Evolutionary conservation across 2,888 invertebrate species (phyloP), one percentile per base, ranked within the genome.

Genomic region (Agonum fuliginosum): DNA sequence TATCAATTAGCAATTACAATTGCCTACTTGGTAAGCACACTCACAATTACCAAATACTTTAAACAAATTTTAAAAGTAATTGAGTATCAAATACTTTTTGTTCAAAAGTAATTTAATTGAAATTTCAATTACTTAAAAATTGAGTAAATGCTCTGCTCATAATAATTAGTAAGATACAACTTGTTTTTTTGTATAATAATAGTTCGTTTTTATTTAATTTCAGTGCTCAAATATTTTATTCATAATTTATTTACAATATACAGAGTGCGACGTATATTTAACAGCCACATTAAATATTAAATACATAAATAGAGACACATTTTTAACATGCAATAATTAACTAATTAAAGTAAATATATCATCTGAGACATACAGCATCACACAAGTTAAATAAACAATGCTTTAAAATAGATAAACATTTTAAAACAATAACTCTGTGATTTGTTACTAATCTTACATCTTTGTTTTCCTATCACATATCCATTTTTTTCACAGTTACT

Each of bases 391-490:
- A 27, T 27, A 54, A 24, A 65, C 34, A 12, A 67, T 67, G 37
- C 41, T 67, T 37, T 41, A 19, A 67, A 65, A 30, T 8, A 37
- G 19, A 67, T 67, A 37, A 67, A 22, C 22, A 41, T 41, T 41
- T 41, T 12, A 67, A 27, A 67, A 67, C 20, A 67, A 67, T 37
- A 65, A 67, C 37, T 67, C 37, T 62, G 58, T 62, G 58, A 62
- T n/a, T 62, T 30, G 8, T 14, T 27, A 17, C 6, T 22, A 37
- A 67, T 67, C 67, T 67, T 62, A 62, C 30, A 67, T 67, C 67
- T 67, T 67, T 67, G 67, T 67, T 41, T 22, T 67, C 22, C 58
- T 67, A 67, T 67, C 67, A 67, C 67, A 67, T 41, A 67, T 41
- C 67, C 5, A 19, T 22, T 67, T 41, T 41, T 27, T 24, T 54